phyloP scores from a whole-genome alignment of 2,888 invertebrate species.

The Amitus sp. region DNA sequence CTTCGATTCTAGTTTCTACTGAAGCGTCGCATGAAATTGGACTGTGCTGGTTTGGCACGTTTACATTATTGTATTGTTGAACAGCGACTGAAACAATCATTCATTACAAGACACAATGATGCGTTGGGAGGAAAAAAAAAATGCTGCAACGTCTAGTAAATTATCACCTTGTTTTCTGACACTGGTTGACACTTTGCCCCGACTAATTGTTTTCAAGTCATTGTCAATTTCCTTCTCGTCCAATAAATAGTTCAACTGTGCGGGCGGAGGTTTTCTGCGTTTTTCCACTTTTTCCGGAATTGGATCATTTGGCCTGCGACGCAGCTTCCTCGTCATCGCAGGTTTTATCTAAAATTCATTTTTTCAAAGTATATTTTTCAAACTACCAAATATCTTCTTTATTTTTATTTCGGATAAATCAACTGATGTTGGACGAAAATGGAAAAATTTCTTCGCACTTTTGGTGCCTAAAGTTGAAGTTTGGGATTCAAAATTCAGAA shows the following conservation, averaged over 20 bases:
- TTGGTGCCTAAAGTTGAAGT: no score
- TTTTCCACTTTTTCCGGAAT: conserved; percentile 88
- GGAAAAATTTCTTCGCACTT: no score
- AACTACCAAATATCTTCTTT: conserved; percentile 85
- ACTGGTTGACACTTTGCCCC: conserved; percentile 70
- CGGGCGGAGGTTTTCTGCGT: conserved; percentile 84
- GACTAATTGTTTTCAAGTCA: conserved; percentile 83
- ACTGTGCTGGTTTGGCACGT: conserved; percentile 56
- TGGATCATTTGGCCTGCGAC: conserved; percentile 94
- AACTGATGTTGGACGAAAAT: no score
- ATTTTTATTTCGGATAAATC: no score
- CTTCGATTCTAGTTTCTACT: conserved; percentile 90
- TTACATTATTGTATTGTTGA: conserved; percentile 57
- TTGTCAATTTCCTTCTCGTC: conserved; percentile 91
- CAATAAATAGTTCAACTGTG: conserved; percentile 86
- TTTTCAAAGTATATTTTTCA: conserved; percentile 89
- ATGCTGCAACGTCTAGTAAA: no score
- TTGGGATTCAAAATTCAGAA: no score
- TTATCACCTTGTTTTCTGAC: conserved; percentile 70
- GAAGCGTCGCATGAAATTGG: conserved; percentile 65
- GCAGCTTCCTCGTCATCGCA: conserved; percentile 91
- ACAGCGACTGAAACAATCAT: conserved; percentile 54
- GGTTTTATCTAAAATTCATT: conserved; percentile 81
- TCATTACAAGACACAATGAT: no score
- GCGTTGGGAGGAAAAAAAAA: no score